Evolutionary conservation across 2,797 vertebrate species (phyloP).

Genomic region (Todus mexicanus): DNA sequence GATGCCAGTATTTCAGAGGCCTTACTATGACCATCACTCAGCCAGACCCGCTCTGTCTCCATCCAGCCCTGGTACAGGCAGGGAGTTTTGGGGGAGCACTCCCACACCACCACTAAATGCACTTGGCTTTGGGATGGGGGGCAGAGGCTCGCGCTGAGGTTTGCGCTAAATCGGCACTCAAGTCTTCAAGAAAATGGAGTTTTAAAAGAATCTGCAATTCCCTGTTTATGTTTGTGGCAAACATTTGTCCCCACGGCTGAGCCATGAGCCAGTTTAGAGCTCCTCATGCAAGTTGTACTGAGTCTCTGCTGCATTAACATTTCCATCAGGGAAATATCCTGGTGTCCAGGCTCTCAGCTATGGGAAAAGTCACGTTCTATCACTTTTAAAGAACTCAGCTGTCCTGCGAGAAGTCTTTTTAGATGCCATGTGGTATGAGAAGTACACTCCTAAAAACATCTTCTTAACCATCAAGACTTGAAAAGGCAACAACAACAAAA

Average conservation of each 20-base stretch:
- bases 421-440: background rate
- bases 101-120: background rate
- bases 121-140: background rate
- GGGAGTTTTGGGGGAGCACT: background rate
- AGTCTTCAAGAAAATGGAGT: background rate
- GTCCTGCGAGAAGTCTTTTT: background rate
- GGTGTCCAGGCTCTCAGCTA: background rate
- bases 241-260: background rate
- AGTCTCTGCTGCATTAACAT: background rate
- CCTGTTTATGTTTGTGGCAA: background rate
- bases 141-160: background rate
- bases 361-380: background rate
- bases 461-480: background rate
- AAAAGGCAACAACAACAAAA: background rate
- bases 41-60: rapidly evolving
- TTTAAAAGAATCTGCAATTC: background rate
- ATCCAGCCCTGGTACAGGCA: background rate
- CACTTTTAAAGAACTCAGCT: background rate
- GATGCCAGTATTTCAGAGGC: background rate
- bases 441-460: background rate
- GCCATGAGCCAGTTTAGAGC: background rate
- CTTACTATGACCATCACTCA: background rate
- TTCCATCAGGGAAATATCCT: background rate
- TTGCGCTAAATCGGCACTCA: background rate
- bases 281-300: rapidly evolving